phyloP scores from a whole-genome alignment of 2,113 vertebrate genomes.

The Zosterops pallidus region DNA sequence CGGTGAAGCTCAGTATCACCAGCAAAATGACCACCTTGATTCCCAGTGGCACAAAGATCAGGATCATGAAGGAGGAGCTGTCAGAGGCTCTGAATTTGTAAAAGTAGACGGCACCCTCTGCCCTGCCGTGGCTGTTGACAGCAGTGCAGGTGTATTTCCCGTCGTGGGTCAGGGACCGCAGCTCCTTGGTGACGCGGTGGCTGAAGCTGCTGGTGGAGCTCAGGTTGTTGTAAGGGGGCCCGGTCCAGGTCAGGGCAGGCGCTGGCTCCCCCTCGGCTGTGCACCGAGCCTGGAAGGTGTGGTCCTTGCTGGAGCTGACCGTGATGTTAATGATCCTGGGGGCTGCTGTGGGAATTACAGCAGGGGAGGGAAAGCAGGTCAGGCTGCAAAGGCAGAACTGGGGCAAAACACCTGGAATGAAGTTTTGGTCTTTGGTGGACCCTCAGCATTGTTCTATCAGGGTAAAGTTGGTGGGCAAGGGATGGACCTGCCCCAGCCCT shows the following conservation, averaged over 20 bases:
- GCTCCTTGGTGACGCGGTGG: conserved; percentile 79
- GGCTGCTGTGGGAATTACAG: conserved; percentile 68
- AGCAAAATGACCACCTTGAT: conserved; percentile 70
- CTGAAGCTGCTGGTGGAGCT: background rate
- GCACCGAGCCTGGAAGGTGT: conserved; percentile 80
- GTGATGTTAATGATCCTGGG: conserved; percentile 86
- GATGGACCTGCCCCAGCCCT: background rate
- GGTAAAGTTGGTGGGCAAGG: background rate
- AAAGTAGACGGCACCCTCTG: conserved; percentile 75
- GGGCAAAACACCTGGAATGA: rapidly evolving
- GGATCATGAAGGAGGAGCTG: background rate
- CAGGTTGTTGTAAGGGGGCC: conserved; percentile 47
- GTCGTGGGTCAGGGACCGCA: conserved; percentile 76
- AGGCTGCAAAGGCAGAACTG: background rate
- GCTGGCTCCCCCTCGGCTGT: conserved; percentile 85
- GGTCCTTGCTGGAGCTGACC: conserved; percentile 70
- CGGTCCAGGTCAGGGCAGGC: conserved; percentile 80
- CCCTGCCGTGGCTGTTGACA: conserved; percentile 69
- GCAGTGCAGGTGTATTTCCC: conserved; percentile 89
- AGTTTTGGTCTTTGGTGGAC: background rate
- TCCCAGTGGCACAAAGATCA: conserved; percentile 49
- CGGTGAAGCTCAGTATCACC: background rate
- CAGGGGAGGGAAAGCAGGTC: background rate
- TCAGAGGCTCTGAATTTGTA: conserved; percentile 62
- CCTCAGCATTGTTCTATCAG: rapidly evolving